A percentile compares a stretch with the other conserved stretches of the same genome.
Evolutionary conservation across 92 coral and sea anemone species (phyloP).

Genomic region (Parazoanthus swiftii): DNA sequence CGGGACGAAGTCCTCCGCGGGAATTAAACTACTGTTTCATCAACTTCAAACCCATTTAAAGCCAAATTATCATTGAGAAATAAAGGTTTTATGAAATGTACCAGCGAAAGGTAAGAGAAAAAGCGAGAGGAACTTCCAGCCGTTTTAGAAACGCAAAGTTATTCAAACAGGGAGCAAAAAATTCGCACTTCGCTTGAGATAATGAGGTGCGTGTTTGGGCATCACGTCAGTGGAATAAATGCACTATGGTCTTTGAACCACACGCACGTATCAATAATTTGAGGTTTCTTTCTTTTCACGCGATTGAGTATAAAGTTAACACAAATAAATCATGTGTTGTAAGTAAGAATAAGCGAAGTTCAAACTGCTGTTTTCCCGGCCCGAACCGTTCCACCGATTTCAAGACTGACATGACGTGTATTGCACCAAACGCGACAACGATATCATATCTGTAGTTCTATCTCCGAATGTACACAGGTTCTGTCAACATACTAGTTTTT

Average conservation of each 20-base stretch:
- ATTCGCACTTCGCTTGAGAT: slow-evolving; percentile 3
- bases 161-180: background rate
- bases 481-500: background rate
- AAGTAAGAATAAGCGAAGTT: background rate
- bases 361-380: background rate
- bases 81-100: background rate
- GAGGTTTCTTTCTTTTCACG: background rate
- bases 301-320: background rate
- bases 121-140: slow-evolving; percentile 11
- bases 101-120: background rate
- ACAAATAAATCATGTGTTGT: background rate
- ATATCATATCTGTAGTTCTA: background rate
- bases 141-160: slow-evolving; percentile 2
- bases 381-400: background rate
- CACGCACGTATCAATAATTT: background rate
- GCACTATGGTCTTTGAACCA: background rate
- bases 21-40: background rate
- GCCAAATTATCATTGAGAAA: background rate
- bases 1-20: background rate
- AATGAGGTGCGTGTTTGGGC: background rate
- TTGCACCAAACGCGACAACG: slow-evolving; percentile 15
- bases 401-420: background rate
- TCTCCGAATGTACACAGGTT: background rate
- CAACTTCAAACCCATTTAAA: background rate
- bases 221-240: background rate